Evolutionary conservation across 2,113 vertebrate genomes (phyloP).

Genomic region (Ginglymostoma cirratum): DNA sequence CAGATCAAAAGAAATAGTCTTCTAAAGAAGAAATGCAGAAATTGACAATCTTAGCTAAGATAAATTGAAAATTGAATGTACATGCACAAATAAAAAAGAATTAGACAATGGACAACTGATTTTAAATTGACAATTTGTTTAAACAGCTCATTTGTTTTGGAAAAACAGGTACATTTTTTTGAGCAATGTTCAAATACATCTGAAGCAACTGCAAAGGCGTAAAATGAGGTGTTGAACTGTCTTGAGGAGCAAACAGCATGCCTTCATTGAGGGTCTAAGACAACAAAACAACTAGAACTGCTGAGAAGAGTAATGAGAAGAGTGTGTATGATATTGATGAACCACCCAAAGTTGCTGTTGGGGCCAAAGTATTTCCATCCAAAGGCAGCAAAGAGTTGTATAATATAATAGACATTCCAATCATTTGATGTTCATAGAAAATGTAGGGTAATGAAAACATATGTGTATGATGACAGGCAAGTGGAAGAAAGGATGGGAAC

Average conservation of each 20-base stretch:
- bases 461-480: conserved; percentile 60
- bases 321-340: conserved; percentile 74
- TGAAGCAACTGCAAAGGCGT: conserved; percentile 21
- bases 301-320: conserved; percentile 76
- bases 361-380: conserved; percentile 44
- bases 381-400: neutral
- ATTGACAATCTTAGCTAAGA: neutral
- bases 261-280: conserved; percentile 59
- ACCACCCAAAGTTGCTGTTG: conserved; percentile 78
- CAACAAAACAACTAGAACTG: conserved; percentile 75
- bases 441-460: conserved; percentile 41
- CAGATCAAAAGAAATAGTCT: neutral
- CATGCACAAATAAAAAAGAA: neutral
- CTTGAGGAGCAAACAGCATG: neutral
- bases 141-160: neutral
- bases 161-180: neutral
- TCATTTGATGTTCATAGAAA: conserved; percentile 54
- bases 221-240: neutral
- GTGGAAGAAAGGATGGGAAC: conserved; percentile 44
- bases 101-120: neutral
- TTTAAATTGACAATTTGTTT: neutral
- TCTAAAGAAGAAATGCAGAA: neutral
- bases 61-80: neutral
- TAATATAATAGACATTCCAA: conserved; percentile 41
- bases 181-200: neutral